These are phyloP conservation scores for Coccyzus lansbergi DNA, from an alignment of 2,797 vertebrate species.

Conservation along the genomic window DNA sequence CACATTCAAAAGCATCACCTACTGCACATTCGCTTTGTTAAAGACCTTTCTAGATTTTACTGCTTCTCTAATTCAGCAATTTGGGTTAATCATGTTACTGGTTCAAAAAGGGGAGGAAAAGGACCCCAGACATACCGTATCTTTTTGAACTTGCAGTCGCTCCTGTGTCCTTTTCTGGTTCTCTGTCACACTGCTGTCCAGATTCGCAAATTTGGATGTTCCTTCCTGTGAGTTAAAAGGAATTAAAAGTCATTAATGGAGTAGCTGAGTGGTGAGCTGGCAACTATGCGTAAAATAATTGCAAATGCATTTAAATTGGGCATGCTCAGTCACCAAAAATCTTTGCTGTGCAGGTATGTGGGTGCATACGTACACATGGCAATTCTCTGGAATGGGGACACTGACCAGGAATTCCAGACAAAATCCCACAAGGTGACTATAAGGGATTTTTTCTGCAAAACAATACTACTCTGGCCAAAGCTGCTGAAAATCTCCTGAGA, in stretches of 20 bases:
- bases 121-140: constrained; percentile 81
- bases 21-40: not conserved
- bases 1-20: not conserved
- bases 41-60: not conserved
- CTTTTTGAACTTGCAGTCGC: constrained; percentile 90
- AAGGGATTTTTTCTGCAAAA: not conserved
- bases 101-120: not conserved
- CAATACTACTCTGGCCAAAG: not conserved
- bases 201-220: constrained; percentile 94
- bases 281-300: not conserved
- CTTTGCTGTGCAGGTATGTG: not conserved
- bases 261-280: not conserved
- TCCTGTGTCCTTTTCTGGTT: constrained; percentile 94
- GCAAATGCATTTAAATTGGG: not conserved
- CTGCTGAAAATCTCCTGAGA: not conserved
- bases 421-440: not conserved
- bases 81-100: not conserved
- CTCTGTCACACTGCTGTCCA: constrained; percentile 92
- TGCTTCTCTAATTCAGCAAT: not conserved
- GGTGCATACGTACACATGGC: accelerated
- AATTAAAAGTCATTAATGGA: not conserved
- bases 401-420: too few relatives aligned
- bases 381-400: not conserved
- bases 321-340: not conserved
- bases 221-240: constrained; percentile 83